Evolutionary conservation across 64 coral and sea anemone genomes (phyloP).

Genomic region (Orbicella faveolata): DNA sequence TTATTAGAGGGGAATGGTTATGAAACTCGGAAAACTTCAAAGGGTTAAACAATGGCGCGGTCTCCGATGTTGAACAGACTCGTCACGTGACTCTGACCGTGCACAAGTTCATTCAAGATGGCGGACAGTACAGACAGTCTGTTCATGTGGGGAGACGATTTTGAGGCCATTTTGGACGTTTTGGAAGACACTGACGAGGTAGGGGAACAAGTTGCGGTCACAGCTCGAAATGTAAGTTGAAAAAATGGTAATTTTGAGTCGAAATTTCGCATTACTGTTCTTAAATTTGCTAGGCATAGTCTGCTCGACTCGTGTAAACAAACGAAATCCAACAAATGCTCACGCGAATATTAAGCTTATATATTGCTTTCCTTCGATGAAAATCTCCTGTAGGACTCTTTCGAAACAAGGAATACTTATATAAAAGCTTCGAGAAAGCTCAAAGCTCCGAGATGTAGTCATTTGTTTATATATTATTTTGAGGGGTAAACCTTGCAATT

Average conservation of each 20-base stretch:
- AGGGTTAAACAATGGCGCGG: too few species aligned
- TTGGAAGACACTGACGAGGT: conserved; percentile 25
- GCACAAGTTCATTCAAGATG: background rate
- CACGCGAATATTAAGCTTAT: too few species aligned
- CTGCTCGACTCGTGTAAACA: background rate
- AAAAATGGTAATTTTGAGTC: background rate
- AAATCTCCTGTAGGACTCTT: too few species aligned
- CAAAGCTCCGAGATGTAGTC: too few species aligned
- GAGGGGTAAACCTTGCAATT: too few species aligned
- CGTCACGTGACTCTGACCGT: conserved; percentile 38
- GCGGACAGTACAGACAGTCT: too few species aligned
- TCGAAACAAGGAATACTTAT: too few species aligned
- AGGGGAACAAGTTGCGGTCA: background rate
- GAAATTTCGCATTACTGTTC: background rate
- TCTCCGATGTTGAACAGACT: too few species aligned
- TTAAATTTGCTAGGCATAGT: background rate
- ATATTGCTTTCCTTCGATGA: too few species aligned
- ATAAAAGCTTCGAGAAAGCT: too few species aligned
- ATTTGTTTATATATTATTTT: too few species aligned
- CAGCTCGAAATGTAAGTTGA: conserved; percentile 27
- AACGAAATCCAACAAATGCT: background rate
- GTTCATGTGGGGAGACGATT: background rate
- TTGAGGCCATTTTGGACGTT: conserved; percentile 24
- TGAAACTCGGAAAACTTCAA: background rate
- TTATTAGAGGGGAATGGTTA: background rate